A percentile compares a stretch with the other conserved stretches of the same genome.
phyloP scores from a whole-genome alignment of 2,888 invertebrate species.

The Autographa gamma region DNA sequence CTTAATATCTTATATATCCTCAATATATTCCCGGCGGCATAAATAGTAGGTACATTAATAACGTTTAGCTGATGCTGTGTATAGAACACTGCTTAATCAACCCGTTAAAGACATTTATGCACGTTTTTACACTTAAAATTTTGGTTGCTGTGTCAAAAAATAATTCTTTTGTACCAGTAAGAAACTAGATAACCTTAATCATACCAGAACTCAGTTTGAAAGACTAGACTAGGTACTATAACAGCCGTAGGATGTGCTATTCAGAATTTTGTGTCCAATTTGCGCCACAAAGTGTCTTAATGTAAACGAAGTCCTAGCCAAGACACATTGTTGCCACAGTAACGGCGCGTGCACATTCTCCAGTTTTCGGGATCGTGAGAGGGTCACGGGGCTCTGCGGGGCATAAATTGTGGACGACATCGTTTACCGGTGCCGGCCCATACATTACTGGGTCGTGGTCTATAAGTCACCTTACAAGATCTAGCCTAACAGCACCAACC shows the following conservation, averaged over 20 bases:
- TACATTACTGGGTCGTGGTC: slow-evolving; percentile 65
- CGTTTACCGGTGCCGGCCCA: slow-evolving; percentile 60
- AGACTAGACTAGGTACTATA: too few relatives aligned
- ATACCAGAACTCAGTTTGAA: too few relatives aligned
- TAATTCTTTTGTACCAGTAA: too few relatives aligned
- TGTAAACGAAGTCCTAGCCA: slow-evolving; percentile 11
- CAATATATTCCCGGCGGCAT: neutral
- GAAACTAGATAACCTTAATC: too few relatives aligned
- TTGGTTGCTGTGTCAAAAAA: too few relatives aligned
- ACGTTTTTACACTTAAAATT: too few relatives aligned
- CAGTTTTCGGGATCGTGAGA: slow-evolving; percentile 63
- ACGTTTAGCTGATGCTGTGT: too few relatives aligned
- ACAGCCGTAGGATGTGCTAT: too few relatives aligned
- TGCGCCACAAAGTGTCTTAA: neutral
- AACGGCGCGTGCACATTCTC: slow-evolving; percentile 36
- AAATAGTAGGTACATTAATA: too few relatives aligned
- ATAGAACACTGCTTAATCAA: too few relatives aligned
- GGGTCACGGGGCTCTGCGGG: slow-evolving; percentile 55
- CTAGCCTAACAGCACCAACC: slow-evolving; percentile 56
- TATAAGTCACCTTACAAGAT: slow-evolving; percentile 61
- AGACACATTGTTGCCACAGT: slow-evolving; percentile 29
- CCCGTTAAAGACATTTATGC: too few relatives aligned
- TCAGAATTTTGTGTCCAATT: neutral
- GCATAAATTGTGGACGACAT: slow-evolving; percentile 64
- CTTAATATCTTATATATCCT: neutral